A percentile compares a stretch with the other conserved stretches of the same genome.
These are phyloP conservation scores for Meleagris gallopavo DNA, from an alignment of 2,113 vertebrate species.

Conservation along the genomic window DNA sequence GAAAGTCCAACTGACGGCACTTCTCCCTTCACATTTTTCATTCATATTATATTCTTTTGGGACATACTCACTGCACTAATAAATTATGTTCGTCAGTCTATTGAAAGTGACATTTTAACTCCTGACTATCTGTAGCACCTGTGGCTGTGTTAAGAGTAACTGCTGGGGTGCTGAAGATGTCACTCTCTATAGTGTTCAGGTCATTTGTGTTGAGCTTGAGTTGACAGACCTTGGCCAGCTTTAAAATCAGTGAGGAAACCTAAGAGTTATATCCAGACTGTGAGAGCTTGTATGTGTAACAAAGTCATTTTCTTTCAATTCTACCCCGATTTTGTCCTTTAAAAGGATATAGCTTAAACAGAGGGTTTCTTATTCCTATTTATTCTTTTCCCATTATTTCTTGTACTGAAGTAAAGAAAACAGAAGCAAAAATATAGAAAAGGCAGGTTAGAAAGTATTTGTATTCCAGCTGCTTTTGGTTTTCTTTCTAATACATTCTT, in stretches of 20 bases:
- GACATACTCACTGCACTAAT: not conserved
- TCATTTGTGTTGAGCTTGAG: not conserved
- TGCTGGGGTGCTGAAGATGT: not conserved
- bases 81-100: not conserved
- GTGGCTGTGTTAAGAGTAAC: fast-evolving
- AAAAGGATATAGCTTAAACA: not conserved
- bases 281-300: not conserved
- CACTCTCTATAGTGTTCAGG: not conserved
- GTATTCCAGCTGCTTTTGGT: not conserved
- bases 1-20: not conserved
- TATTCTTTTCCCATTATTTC: not conserved
- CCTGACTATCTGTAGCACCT: not conserved
- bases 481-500: not conserved
- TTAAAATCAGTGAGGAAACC: not conserved
- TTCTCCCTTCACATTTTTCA: slow-evolving; percentile 4
- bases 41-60: not conserved
- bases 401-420: not conserved
- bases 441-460: not conserved
- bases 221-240: not conserved
- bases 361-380: not conserved
- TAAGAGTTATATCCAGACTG: not conserved
- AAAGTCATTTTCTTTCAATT: not conserved
- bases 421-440: not conserved
- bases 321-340: not conserved
- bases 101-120: not conserved